A percentile compares a stretch with the other conserved stretches of the same genome.
These are phyloP conservation scores for Drosophila mimetica DNA, from an alignment of 2,888 invertebrate genomes.

Conservation along the genomic window DNA sequence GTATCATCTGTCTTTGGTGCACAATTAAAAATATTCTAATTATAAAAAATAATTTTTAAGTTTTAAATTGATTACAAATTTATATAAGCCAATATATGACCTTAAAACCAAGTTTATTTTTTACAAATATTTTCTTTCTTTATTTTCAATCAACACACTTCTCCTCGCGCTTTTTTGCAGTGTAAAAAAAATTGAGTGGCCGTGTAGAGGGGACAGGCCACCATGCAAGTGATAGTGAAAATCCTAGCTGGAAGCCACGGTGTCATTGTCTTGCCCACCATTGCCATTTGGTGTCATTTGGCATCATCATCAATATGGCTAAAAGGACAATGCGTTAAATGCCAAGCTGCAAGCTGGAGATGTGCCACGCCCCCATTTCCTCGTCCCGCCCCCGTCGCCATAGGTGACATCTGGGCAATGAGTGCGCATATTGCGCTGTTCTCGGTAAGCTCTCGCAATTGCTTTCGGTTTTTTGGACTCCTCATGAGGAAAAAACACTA, in stretches of 20 bases:
- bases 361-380: slow-evolving; percentile 5
- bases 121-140: no score
- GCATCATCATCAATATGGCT: slow-evolving; percentile 80
- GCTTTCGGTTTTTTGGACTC: slow-evolving; percentile 26
- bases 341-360: slow-evolving; percentile 52
- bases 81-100: no score
- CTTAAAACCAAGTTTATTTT: no score
- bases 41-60: no score
- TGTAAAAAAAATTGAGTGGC: background rate
- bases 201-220: slow-evolving; percentile 16
- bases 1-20: no score
- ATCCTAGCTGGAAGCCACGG: slow-evolving; percentile 76
- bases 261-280: slow-evolving; percentile 63
- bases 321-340: slow-evolving; percentile 82
- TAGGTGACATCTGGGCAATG: slow-evolving; percentile 72
- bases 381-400: slow-evolving; percentile 8
- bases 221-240: slow-evolving; percentile 72
- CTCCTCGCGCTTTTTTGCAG: background rate
- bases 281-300: slow-evolving; percentile 78
- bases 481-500: background rate
- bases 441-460: slow-evolving; percentile 56
- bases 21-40: no score
- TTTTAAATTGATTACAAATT: no score
- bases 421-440: slow-evolving; percentile 71
- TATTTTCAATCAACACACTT: background rate